phyloP scores from a whole-genome alignment of 1,140 invertebrate genomes.

The Drosophila rufa region DNA sequence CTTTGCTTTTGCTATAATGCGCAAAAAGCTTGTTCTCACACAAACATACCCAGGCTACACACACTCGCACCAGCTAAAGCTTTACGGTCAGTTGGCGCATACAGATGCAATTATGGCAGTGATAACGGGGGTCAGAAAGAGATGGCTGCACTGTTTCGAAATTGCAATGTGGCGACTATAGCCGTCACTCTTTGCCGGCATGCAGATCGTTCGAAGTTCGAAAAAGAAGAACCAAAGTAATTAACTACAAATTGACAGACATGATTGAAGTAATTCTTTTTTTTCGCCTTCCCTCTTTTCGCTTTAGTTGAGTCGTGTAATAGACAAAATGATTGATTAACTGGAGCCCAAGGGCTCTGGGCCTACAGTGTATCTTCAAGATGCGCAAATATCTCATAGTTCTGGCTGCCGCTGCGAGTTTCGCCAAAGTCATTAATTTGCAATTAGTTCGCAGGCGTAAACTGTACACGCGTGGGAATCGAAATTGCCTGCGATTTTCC shows the following conservation, averaged over 20 bases:
- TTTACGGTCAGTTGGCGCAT: conserved; percentile 19
- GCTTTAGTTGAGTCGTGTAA: conserved; percentile 50
- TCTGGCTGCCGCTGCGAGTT: conserved; percentile 28
- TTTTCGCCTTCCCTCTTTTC: conserved; percentile 1
- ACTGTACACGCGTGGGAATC: conserved; percentile 77
- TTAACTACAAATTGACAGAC: conserved; percentile 74
- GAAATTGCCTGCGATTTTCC: conserved; percentile 68
- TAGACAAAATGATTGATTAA: conserved; percentile 80
- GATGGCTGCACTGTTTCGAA: not conserved
- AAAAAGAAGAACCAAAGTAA: conserved; percentile 58
- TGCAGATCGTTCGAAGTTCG: conserved; percentile 8
- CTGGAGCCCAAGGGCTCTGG: conserved; percentile 38
- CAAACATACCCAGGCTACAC: not conserved
- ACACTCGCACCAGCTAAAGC: not conserved
- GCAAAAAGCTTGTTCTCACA: conserved; percentile 32
- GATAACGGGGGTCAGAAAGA: conserved; percentile 32
- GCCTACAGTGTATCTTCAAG: conserved; percentile 41
- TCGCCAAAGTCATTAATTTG: conserved; percentile 78
- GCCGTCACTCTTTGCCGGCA: conserved; percentile 10
- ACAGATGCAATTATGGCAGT: conserved; percentile 39
- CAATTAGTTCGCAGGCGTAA: conserved; percentile 74
- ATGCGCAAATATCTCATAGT: conserved; percentile 64
- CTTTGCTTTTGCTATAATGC: conserved; percentile 18
- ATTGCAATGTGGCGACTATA: conserved; percentile 25
- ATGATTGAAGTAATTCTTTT: conserved; percentile 53